Evolutionary conservation across 2,797 vertebrate species (phyloP).

Genomic region (Brotogeris chrysoptera): DNA sequence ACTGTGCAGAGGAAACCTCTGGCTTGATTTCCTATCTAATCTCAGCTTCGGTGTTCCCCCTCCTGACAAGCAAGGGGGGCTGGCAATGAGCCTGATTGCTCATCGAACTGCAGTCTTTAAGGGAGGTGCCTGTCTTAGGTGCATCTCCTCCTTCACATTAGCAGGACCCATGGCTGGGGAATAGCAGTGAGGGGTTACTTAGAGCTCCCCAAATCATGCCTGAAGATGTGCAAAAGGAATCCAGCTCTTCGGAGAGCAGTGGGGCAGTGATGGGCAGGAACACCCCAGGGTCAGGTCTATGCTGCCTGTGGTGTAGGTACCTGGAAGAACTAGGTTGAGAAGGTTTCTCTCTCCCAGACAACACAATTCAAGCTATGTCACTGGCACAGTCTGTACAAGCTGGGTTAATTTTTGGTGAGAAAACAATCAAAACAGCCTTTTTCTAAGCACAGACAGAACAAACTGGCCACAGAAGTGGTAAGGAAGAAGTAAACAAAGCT

Average conservation of each 20-base stretch:
- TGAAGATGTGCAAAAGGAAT: neutral
- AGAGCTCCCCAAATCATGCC: neutral
- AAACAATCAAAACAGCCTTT: neutral
- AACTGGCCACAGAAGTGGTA: neutral
- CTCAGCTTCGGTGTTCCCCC: neutral
- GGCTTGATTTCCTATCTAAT: conserved; percentile 41
- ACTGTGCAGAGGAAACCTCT: neutral
- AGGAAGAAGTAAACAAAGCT: conserved; percentile 40
- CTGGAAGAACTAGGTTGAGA: neutral
- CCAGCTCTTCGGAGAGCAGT: accelerated
- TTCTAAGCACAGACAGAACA: neutral
- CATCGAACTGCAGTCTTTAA: neutral
- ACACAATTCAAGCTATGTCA: neutral
- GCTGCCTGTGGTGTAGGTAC: neutral
- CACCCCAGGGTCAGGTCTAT: too few species aligned
- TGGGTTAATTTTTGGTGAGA: neutral
- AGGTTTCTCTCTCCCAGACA: neutral
- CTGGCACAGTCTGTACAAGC: neutral
- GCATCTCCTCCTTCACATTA: neutral
- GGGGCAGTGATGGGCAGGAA: neutral
- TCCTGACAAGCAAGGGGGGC: neutral
- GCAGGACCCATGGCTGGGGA: neutral
- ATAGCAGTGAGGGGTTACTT: neutral
- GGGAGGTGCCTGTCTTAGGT: neutral
- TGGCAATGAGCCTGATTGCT: conserved; percentile 36